Evolutionary conservation across 2,888 invertebrate species (phyloP), one percentile per base, ranked within the genome.

Genomic region (Syrista parreyssii): DNA sequence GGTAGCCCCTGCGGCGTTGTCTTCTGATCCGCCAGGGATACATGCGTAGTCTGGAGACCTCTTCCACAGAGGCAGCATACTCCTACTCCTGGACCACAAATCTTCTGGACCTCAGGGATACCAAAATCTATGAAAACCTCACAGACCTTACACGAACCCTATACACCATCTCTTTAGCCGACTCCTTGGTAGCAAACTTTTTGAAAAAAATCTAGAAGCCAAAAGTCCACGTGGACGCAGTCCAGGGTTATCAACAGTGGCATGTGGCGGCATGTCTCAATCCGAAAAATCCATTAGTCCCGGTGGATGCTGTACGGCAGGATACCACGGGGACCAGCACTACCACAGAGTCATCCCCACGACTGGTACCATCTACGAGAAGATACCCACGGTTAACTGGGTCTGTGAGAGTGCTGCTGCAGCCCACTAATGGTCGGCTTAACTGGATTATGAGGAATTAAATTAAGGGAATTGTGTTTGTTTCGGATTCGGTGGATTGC

Each of bases 211-310:
- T 12, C 36, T 12, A 11, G 12, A 36, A 36, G 0, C 55, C 23
- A 55, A 55, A 55, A 23, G 9, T 9, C 55, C 55, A 55, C 55
- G 55, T 55, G 55, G 55, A 55, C 23, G 55, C 55, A 23, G 55
- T 55, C 55, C 55, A 71, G 71, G 32, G 71, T 71, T 71, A 71
- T 71, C 71, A 71, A 55, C 71, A 23, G 79, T 79, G 83, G 82
- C 83, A 83, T 81, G 84, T 82, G 80, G 83, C 83, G 79, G 79
- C 85, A 82, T 85, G 86, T 86, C 88, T 89, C 85, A 87, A 89
- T 89, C 88, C 86, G 88, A 89, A 89, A 89, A 89, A 89, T 89
- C 89, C 89, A 89, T 89, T 89, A 89, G 88, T 85, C 82, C 80
- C 79, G 80, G 72, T 78, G 79, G 55, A 79, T 78, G 83, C 81